Conservation (phyloP, 2,888 invertebrate species). For the Drosophila gaucha region DNA sequence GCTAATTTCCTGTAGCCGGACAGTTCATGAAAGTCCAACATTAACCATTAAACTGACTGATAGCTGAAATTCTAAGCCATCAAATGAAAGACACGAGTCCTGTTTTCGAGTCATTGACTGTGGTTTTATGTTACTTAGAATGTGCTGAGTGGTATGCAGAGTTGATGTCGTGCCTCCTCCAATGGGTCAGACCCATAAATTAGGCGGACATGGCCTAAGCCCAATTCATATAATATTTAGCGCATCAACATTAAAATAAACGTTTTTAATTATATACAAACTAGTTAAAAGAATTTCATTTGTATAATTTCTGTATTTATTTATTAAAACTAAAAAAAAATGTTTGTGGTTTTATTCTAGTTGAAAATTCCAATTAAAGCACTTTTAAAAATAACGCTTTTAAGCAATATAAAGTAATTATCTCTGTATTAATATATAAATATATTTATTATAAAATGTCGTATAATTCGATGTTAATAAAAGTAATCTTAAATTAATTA, state of each 20-base stretch:
- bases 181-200: slow-evolving; percentile 43
- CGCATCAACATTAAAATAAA: background rate
- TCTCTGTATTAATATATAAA: too few species aligned
- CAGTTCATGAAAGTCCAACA: slow-evolving; percentile 42
- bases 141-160: slow-evolving; percentile 17
- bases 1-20: slow-evolving; percentile 53
- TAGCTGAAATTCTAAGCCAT: slow-evolving; percentile 72
- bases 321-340: background rate
- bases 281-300: too few species aligned
- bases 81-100: slow-evolving; percentile 67
- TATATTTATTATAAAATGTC: background rate
- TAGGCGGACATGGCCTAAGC: slow-evolving; percentile 1
- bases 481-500: background rate
- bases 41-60: slow-evolving; percentile 46
- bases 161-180: slow-evolving; percentile 27
- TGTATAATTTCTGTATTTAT: too few species aligned
- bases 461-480: background rate
- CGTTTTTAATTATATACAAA: background rate
- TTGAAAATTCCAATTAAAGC: background rate
- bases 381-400: too few species aligned
- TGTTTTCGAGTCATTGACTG: slow-evolving; percentile 70
- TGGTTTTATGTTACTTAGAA: slow-evolving; percentile 35
- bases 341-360: background rate
- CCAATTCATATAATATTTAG: background rate
- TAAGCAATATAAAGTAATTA: background rate